Evolutionary conservation across 2,888 invertebrate species (phyloP).

Genomic region (Platycnemis pennipes): DNA sequence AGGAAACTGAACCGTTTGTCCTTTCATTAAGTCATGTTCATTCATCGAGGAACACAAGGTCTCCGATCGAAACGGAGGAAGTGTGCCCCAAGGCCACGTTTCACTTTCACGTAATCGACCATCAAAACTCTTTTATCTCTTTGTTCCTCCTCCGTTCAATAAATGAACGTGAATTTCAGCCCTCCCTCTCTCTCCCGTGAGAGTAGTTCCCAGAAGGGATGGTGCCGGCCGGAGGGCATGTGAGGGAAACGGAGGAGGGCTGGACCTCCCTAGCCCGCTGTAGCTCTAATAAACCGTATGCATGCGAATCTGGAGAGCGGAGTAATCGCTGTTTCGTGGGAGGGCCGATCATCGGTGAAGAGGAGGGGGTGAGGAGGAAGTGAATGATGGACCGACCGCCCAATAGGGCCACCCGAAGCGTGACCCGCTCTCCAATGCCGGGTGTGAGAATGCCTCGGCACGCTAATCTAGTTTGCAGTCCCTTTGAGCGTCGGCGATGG

Average conservation of each 20-base stretch:
- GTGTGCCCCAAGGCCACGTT: not conserved
- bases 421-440: no score
- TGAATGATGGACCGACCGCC: not conserved
- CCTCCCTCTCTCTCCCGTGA: not conserved
- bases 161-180: not conserved
- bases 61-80: not conserved
- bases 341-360: conserved; percentile 19
- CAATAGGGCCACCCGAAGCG: no score
- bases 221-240: not conserved
- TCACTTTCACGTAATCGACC: not conserved
- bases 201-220: not conserved
- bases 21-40: not conserved
- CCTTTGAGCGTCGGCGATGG: no score
- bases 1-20: not conserved
- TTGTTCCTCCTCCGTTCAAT: not conserved
- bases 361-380: not conserved
- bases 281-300: conserved; percentile 56
- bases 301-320: conserved; percentile 33
- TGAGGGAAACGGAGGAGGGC: not conserved
- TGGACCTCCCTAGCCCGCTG: not conserved
- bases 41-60: not conserved
- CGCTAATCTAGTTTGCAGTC: no score
- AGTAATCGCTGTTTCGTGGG: conserved; percentile 51
- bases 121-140: not conserved
- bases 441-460: no score